Conservation (phyloP, 2,113 vertebrate species). For the Hoplias malabaricus region DNA sequence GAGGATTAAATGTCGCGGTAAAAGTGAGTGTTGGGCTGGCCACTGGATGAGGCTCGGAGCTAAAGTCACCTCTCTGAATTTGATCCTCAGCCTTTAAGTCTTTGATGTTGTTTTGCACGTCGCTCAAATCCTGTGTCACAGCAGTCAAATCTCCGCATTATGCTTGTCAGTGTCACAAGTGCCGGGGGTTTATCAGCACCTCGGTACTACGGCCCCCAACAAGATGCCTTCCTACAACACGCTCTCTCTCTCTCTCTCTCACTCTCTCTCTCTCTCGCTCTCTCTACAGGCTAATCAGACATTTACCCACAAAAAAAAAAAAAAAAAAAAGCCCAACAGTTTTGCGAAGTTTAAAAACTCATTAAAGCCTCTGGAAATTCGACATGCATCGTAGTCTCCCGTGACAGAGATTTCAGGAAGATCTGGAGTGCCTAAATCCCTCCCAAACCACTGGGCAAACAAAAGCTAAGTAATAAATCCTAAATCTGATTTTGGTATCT, state of each 20-base stretch:
- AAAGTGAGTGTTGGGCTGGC: neutral
- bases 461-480: slow-evolving; percentile 68
- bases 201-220: neutral
- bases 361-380: slow-evolving; percentile 63
- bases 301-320: neutral
- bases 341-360: slow-evolving; percentile 67
- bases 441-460: slow-evolving; percentile 67
- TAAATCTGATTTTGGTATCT: slow-evolving; percentile 76
- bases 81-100: neutral
- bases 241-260: neutral
- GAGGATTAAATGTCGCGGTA: slow-evolving; percentile 1
- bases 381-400: slow-evolving; percentile 60
- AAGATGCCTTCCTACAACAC: slow-evolving; percentile 1
- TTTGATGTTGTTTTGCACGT: neutral
- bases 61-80: neutral
- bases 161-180: slow-evolving; percentile 16
- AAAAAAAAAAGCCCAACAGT: slow-evolving; percentile 40
- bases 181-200: slow-evolving; percentile 24
- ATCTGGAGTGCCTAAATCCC: slow-evolving; percentile 65
- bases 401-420: slow-evolving; percentile 62
- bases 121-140: slow-evolving; percentile 20
- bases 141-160: slow-evolving; percentile 20
- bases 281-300: neutral
- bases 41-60: neutral
- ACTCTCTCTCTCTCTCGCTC: neutral